Conservation (phyloP, 2,797 vertebrate species). For the Avahi laniger region DNA sequence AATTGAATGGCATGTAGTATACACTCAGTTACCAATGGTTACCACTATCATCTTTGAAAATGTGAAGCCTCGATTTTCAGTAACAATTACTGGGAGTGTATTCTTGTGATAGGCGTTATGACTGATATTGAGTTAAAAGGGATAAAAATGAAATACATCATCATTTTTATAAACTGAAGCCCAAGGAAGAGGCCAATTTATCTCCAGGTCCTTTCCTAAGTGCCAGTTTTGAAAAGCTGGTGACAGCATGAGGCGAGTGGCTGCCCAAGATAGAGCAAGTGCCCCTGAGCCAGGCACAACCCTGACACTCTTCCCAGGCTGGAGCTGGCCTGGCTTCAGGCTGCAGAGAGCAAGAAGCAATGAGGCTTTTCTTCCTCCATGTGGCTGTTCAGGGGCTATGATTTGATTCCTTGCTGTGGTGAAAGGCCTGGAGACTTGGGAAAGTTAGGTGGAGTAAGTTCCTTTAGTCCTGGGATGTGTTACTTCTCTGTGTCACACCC, state of each 20-base stretch:
- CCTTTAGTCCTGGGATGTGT: not conserved
- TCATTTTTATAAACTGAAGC: not conserved
- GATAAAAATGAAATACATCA: not conserved
- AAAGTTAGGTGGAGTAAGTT: not conserved
- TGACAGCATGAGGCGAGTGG: not conserved
- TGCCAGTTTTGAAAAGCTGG: not conserved
- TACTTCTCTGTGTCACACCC: not conserved
- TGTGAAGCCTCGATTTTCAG: not conserved
- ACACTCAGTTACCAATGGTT: not conserved
- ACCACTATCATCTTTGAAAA: not conserved
- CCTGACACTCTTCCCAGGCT: not conserved
- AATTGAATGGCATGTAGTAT: not conserved
- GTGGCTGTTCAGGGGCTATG: not conserved
- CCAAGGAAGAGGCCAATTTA: not conserved
- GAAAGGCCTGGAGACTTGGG: not conserved
- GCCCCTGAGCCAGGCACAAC: not conserved
- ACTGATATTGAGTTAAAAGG: not conserved
- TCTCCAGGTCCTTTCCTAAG: not conserved
- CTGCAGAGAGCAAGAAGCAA: not conserved
- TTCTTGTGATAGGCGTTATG: not conserved
- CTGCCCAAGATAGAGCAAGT: not conserved
- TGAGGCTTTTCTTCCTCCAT: not conserved
- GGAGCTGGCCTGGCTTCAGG: not conserved
- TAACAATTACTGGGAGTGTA: not conserved
- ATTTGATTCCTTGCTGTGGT: not conserved